phyloP scores from a whole-genome alignment of 2,113 vertebrate genomes.

The Caretta caretta region DNA sequence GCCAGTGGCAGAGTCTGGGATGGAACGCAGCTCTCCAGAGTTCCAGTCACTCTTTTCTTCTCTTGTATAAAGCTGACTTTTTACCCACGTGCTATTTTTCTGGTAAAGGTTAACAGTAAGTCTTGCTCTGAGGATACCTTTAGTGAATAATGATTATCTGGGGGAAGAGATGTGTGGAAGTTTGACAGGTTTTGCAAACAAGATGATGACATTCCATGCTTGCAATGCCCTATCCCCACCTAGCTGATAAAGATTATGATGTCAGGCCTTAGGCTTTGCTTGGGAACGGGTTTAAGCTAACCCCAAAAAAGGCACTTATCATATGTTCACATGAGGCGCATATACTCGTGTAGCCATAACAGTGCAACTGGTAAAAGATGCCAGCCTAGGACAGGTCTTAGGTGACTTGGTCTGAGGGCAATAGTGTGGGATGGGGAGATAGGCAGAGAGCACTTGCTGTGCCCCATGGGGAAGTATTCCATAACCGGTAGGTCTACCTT shows the following conservation, averaged over 20 bases:
- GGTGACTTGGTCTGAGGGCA: neutral
- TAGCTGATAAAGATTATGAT: neutral
- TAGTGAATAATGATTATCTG: neutral
- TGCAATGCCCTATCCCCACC: neutral
- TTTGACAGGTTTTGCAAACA: neutral
- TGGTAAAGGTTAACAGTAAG: neutral
- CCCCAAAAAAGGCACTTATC: accelerated
- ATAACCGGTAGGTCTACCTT: accelerated
- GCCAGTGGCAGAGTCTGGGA: too few species aligned
- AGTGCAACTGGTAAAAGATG: neutral
- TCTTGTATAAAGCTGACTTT: neutral
- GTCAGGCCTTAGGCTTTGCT: accelerated
- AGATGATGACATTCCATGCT: neutral
- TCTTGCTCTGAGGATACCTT: neutral
- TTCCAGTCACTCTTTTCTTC: neutral
- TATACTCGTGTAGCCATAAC: neutral
- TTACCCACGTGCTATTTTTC: neutral
- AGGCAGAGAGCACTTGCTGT: neutral
- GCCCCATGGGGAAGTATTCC: neutral
- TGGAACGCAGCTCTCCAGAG: too few species aligned
- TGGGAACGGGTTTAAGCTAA: neutral
- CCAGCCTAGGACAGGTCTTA: neutral
- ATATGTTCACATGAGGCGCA: neutral
- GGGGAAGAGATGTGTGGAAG: neutral
- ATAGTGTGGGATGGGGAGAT: too few species aligned